phyloP scores from a whole-genome alignment of 1,140 invertebrate species.

The Chironomus striatipennis region DNA sequence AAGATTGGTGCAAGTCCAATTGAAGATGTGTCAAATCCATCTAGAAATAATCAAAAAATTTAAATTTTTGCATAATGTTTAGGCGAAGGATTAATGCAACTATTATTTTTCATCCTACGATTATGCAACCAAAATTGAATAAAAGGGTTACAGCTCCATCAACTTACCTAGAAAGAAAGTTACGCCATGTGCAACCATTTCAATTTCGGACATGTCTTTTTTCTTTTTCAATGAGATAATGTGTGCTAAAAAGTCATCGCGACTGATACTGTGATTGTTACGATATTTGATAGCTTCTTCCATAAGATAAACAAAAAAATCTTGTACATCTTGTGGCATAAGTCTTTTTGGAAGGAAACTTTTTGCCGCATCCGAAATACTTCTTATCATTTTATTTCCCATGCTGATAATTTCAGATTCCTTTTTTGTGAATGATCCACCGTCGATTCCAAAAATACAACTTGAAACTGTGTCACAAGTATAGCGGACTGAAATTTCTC shows the following conservation, averaged over 20 bases:
- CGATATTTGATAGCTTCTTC: conserved; percentile 33
- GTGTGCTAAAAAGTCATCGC: conserved; percentile 40
- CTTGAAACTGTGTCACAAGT: not conserved
- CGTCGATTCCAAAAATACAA: conserved; percentile 1
- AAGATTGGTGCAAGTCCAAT: not conserved
- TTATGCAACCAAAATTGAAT: no score
- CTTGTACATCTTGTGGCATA: conserved; percentile 11
- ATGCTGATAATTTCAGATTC: not conserved
- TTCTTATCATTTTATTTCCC: conserved; percentile 21
- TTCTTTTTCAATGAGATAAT: conserved; percentile 38
- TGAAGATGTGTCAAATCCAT: not conserved
- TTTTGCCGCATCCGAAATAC: conserved; percentile 14
- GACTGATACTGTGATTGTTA: conserved; percentile 29
- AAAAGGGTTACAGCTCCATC: no score
- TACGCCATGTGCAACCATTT: conserved; percentile 46
- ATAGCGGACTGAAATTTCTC: not conserved
- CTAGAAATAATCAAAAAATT: not conserved
- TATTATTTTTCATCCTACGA: conserved; percentile 29
- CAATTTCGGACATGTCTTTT: conserved; percentile 42
- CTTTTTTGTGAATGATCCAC: not conserved
- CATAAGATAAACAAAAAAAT: conserved; percentile 25
- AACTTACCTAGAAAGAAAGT: conserved; percentile 49
- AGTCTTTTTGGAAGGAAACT: not conserved
- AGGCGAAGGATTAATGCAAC: conserved; percentile 27
- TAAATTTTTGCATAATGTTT: conserved; percentile 28